phyloP scores from a whole-genome alignment of 2,888 invertebrate genomes.

The Aromia moschata region DNA sequence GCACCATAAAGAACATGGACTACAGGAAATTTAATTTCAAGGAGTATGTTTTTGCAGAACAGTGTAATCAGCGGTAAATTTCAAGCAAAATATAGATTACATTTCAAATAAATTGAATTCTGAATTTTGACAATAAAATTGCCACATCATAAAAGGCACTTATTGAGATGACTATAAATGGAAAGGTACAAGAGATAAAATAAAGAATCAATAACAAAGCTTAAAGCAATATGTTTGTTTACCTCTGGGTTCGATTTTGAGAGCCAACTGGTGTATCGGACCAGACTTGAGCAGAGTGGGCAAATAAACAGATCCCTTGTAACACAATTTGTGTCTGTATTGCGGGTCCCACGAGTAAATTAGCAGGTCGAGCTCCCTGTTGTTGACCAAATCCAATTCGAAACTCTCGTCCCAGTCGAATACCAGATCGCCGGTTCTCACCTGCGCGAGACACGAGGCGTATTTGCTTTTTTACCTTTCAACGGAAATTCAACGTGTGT shows the following conservation, averaged over 20 bases:
- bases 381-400: conserved; percentile 94
- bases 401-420: conserved; percentile 99
- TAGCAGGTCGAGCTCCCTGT: conserved; percentile 92
- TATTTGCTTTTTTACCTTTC: background rate
- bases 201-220: too few species aligned
- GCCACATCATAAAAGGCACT: too few species aligned
- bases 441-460: conserved; percentile 58
- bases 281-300: conserved; percentile 83
- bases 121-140: too few species aligned
- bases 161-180: too few species aligned
- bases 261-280: conserved; percentile 87
- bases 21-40: too few species aligned
- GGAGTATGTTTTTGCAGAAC: too few species aligned
- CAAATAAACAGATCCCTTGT: conserved; percentile 88
- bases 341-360: conserved; percentile 99
- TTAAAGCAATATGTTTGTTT: too few species aligned
- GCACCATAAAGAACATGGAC: too few species aligned
- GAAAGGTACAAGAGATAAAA: too few species aligned
- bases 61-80: too few species aligned
- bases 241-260: conserved; percentile 79
- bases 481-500: background rate
- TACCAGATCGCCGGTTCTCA: conserved; percentile 93
- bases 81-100: too few species aligned
- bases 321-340: conserved; percentile 94
- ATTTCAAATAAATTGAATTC: too few species aligned